Conservation (phyloP, 2,797 vertebrate genomes). For the Percopsis omiscomaycus region DNA sequence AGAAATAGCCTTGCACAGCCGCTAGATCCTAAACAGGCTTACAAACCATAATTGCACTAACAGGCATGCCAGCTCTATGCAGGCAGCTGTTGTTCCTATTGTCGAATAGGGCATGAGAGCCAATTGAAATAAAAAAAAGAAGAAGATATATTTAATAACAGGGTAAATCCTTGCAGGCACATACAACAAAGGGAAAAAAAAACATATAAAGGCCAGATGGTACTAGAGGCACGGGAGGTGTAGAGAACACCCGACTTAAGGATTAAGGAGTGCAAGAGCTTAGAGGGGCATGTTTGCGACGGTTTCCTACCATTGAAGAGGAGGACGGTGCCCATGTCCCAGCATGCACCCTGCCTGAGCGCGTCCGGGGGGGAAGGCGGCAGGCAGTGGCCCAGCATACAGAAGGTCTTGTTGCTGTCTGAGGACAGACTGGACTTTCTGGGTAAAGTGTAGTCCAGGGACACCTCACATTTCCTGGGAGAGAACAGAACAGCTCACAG, state of each 20-base stretch:
- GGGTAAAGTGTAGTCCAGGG: constrained; percentile 89
- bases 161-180: neutral
- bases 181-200: neutral
- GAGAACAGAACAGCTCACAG: neutral
- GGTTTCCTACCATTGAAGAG: constrained; percentile 89
- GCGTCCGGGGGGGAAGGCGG: constrained; percentile 80
- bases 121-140: no score
- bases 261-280: constrained; percentile 3
- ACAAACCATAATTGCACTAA: constrained; percentile 16
- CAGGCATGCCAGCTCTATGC: no score
- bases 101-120: no score
- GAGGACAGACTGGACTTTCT: constrained; percentile 93
- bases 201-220: constrained; percentile 2
- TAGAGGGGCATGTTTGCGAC: neutral
- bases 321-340: constrained; percentile 91
- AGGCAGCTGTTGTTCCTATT: neutral
- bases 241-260: neutral
- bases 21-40: constrained; percentile 10
- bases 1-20: constrained; percentile 23
- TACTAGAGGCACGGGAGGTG: neutral
- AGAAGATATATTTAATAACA: neutral
- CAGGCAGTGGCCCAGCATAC: constrained; percentile 89
- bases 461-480: constrained; percentile 87
- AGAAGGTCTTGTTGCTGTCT: constrained; percentile 95
- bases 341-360: constrained; percentile 72